phyloP scores from a whole-genome alignment of 2,113 vertebrate species.

The Rhinichthys klamathensis region DNA sequence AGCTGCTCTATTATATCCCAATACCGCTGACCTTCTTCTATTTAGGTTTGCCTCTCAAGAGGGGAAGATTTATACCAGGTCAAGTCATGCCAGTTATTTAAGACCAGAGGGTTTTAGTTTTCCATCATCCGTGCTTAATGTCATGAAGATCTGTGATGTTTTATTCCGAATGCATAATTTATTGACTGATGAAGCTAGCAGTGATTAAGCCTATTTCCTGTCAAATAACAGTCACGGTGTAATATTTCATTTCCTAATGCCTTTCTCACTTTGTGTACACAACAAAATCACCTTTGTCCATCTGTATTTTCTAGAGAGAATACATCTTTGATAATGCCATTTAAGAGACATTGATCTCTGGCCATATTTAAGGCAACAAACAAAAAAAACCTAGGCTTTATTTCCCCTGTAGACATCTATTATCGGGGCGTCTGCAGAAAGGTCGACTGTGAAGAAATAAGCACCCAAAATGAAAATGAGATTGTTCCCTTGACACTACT shows the following conservation, averaged over 20 bases:
- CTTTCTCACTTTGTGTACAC: neutral
- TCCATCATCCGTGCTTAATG: constrained; percentile 17
- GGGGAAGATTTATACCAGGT: constrained; percentile 26
- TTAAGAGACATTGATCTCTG: neutral
- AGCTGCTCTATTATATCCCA: constrained; percentile 37
- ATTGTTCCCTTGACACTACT: constrained; percentile 42
- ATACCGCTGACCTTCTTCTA: constrained; percentile 17
- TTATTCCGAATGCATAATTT: constrained; percentile 39
- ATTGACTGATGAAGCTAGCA: constrained; percentile 20
- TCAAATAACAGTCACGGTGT: neutral
- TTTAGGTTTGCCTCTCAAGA: constrained; percentile 9
- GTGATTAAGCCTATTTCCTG: neutral
- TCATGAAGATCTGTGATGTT: constrained; percentile 32
- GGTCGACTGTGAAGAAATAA: constrained; percentile 17
- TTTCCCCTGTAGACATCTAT: constrained; percentile 11
- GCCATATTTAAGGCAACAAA: constrained; percentile 4
- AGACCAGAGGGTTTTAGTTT: constrained; percentile 35
- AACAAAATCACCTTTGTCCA: neutral
- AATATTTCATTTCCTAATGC: constrained; percentile 6
- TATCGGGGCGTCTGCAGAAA: neutral
- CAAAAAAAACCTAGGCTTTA: neutral
- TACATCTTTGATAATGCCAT: neutral
- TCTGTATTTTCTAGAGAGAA: neutral
- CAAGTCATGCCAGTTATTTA: constrained; percentile 38
- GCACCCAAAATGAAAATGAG: constrained; percentile 30